Percentiles rank a stretch among this genome's conserved stretches.
phyloP scores from a whole-genome alignment of 2,113 vertebrate genomes.

The Leptodactylus fuscus region DNA sequence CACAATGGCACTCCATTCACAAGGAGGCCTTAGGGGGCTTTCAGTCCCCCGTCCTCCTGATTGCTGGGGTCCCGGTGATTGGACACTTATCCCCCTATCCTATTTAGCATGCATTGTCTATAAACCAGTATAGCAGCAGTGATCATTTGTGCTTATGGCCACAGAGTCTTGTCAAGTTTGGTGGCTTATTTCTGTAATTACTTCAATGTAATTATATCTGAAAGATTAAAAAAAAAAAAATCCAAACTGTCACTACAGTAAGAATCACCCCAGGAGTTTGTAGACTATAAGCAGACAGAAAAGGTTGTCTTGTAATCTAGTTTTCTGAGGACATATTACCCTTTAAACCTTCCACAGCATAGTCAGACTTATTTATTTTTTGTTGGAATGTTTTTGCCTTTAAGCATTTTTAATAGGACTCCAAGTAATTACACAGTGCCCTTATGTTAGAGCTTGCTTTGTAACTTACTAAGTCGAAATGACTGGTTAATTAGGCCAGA shows the following conservation, averaged over 20 bases:
- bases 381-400: slow-evolving; percentile 24
- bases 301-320: not conserved
- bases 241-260: not conserved
- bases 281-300: not conserved
- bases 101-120: no score
- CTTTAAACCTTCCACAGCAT: not conserved
- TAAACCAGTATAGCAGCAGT: no score
- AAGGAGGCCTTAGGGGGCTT: no score
- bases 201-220: not conserved
- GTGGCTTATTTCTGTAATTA: not conserved
- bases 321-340: not conserved
- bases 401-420: slow-evolving; percentile 40
- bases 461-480: slow-evolving; percentile 50
- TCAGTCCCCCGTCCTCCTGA: no score
- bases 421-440: slow-evolving; percentile 54
- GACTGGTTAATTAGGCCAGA: slow-evolving; percentile 61
- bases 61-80: no score
- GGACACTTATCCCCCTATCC: no score
- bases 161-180: not conserved
- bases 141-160: not conserved
- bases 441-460: slow-evolving; percentile 57
- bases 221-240: not conserved
- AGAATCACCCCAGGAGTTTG: not conserved
- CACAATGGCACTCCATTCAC: no score
- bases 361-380: not conserved